Conservation (phyloP, 2,888 invertebrate species). For the Yponomeuta malinellus region DNA sequence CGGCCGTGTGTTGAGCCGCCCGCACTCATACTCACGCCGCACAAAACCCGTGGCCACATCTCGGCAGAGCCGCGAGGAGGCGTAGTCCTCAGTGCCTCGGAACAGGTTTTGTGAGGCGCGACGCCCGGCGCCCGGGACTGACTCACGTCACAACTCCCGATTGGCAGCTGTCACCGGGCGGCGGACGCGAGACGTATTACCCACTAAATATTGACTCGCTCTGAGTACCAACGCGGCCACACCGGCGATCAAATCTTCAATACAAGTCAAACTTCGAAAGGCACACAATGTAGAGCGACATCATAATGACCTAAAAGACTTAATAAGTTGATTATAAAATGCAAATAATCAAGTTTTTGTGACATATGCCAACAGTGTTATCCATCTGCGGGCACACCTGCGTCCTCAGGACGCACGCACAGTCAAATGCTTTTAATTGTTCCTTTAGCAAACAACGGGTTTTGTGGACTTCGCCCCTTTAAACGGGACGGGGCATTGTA, state of each 20-base stretch:
- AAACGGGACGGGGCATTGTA: conserved; percentile 12
- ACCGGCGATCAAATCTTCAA: neutral
- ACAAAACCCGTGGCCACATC: conserved; percentile 49
- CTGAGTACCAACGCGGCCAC: neutral
- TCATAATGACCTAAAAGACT: neutral
- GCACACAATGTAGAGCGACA: neutral
- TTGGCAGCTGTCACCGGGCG: conserved; percentile 41
- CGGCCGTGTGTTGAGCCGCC: conserved; percentile 45
- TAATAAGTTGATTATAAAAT: conserved; percentile 5
- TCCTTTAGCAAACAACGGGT: conserved; percentile 13
- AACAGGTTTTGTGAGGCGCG: conserved; percentile 58
- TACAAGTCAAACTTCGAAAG: neutral
- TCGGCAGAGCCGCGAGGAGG: conserved; percentile 29
- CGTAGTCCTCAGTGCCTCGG: conserved; percentile 28
- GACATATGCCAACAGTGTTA: conserved; percentile 7
- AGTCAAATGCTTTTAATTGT: conserved; percentile 12
- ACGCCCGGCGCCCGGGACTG: conserved; percentile 28
- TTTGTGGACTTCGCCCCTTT: conserved; percentile 1
- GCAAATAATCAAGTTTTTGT: conserved; percentile 8
- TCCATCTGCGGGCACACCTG: conserved; percentile 12
- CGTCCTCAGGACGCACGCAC: conserved; percentile 3
- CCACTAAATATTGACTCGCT: conserved; percentile 6
- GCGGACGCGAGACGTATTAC: conserved; percentile 14
- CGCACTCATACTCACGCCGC: conserved; percentile 35
- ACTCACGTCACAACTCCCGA: conserved; percentile 24